Base-by-base conservation (phyloP, 1,140 invertebrate genomes). In the Heliconius hermathena region DNA sequence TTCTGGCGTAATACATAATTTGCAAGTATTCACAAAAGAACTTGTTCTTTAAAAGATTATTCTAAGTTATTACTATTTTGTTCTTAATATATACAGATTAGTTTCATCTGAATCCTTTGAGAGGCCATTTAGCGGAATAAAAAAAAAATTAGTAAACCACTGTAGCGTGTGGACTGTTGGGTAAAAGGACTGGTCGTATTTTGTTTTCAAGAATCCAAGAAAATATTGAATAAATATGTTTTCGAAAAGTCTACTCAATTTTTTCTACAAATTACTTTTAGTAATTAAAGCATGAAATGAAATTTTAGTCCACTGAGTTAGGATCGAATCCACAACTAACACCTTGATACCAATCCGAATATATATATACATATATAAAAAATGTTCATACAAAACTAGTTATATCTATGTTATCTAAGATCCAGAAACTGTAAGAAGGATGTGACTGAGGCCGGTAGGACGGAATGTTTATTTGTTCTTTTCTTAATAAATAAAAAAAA, bases 1-100 rank as follows among this genome's bases (percentile, higher is more conserved):
- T 76, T 80, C 26, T 52, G 36, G 57, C 60, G 80, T 76, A 87
- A 88, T 84, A 88, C 80, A 82, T 89, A 89, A 89, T 89, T 91
- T 89, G 81, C 82, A 84, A 54, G 73, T 78, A 83, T 82, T 82
- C 84, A 86, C 81, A 88, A 89, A 85, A 84, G 81, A 79, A 72
- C 71, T 74, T 81, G 84, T 86, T 80, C 82, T 87, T 84, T 85
- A 76, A 77, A 79, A 54, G 79, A 79, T 78, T 76, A 77, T 72
- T 66, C 70, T 54, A 11, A 71, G 60, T 66, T 70, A 70, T 66
- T 54, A 66, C 22, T 16, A 29, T 66, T 66, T 66, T 22, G 26
- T 29, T 60, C 5, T 66, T 66, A 66, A 13, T 66, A 11, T 60
- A 22, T 60, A 22, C 8, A 11, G 54, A 60, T 60, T 60, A 60